Conservation (phyloP, 2,888 invertebrate species). For the Eristalis pertinax region DNA sequence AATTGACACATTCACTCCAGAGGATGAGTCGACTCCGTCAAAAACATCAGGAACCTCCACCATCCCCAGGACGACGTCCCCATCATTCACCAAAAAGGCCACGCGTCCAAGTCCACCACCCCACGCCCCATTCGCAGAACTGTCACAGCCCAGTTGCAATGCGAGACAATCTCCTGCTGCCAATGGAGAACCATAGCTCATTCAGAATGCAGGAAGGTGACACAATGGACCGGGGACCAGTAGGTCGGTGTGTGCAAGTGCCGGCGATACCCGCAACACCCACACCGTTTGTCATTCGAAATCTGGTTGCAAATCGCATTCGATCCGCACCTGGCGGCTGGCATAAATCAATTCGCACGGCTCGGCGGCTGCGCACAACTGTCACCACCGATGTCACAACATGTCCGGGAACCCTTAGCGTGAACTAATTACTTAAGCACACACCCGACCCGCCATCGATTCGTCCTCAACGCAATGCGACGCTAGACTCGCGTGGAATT, state of each 20-base stretch:
- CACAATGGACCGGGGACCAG: background rate
- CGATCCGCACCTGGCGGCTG: conserved; percentile 56
- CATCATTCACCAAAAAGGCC: background rate
- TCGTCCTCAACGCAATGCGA: background rate
- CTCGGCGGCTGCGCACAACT: conserved; percentile 39
- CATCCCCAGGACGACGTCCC: too few relatives aligned
- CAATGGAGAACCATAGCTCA: background rate
- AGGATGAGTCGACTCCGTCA: too few relatives aligned
- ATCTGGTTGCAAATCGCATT: conserved; percentile 11
- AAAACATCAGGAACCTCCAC: too few relatives aligned
- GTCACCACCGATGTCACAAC: conserved; percentile 68
- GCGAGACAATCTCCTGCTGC: background rate
- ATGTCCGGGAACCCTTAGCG: conserved; percentile 70
- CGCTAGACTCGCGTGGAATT: background rate
- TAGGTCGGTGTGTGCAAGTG: background rate
- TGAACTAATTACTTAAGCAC: conserved; percentile 72
- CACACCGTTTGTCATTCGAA: background rate
- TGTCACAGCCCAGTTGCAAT: background rate
- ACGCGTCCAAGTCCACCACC: background rate
- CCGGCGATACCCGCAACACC: background rate
- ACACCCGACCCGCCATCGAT: conserved; percentile 48
- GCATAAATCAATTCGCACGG: conserved; percentile 60
- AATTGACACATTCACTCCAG: too few relatives aligned
- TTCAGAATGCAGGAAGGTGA: background rate
- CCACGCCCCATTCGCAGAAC: background rate